Evolutionary conservation across 2,797 vertebrate genomes (phyloP), one percentile per base, ranked within the genome.

Genomic region (Babyrousa celebensis): DNA sequence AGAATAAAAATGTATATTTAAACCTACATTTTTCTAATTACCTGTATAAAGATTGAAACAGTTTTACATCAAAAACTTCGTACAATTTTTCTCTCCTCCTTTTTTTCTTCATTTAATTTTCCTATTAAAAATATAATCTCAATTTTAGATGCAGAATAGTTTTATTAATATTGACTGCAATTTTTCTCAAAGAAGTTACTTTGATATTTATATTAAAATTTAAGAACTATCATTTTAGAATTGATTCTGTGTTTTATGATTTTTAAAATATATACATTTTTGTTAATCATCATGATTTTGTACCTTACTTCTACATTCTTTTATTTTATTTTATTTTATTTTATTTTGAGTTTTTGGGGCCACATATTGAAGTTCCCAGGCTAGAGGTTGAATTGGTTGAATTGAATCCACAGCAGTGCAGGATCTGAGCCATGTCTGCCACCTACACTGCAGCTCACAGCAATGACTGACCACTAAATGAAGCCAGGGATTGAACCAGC

Each of bases 181-280:
- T 32, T 85, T 88, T 93, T 90, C 40, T 48, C 12, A 68, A 87
- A 89, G 18, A 90, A 63, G 5, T 87, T 48, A 17, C 17, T 83
- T 65, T 92, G 2, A 54, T 88, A 82, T 84, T 86, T 89, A 54
- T 17, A 43, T 90, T 90, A 52, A 70, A 82, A 78, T 12, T 78
- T 77, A 84, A n/a, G 12, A 88, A 23, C 75, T 6, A 58, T 63
- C 56, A 54, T 82, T 82, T 58, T 71, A 77, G 4, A 74, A 78
- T 86, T 36, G 11, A 68, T 48, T 48, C 58, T 56, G 12, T 83
- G 9, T 84, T 56, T 67, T 48, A 25, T 48, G 12, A 25, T 48
- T 71, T 89, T 56, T 43, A 3, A 9, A 25, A 89, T 82, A 58
- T 75, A 12, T 17, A 7, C 21, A 36, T 82, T 62, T 58, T 86